Conservation (phyloP, 2,888 invertebrate genomes). For the Nudaria mundana region DNA sequence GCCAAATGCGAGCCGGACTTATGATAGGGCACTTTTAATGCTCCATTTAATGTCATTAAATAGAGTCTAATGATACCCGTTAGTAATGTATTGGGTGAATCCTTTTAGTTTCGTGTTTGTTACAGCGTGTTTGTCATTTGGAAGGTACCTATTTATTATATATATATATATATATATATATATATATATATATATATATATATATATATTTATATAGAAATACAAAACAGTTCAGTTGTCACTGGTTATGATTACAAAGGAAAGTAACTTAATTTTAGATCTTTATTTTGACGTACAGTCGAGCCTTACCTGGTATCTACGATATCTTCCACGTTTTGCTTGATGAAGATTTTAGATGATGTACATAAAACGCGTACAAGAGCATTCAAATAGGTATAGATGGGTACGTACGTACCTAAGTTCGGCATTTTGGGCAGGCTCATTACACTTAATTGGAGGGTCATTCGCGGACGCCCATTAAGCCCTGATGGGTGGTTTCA, state of each 20-base stretch:
- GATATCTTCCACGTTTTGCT: no score
- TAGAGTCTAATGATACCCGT: conserved; percentile 50
- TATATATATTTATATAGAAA: no score
- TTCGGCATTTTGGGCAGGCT: conserved; percentile 53
- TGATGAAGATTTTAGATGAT: no score
- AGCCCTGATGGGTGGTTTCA: conserved; percentile 59
- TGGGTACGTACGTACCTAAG: conserved; percentile 50
- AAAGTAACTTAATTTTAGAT: no score
- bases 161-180: no score
- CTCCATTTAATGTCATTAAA: conserved; percentile 56
- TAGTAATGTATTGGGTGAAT: conserved; percentile 46
- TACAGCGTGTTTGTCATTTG: background rate
- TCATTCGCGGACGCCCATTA: conserved; percentile 71
- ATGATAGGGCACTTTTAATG: conserved; percentile 70
- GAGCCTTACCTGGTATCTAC: no score
- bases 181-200: no score
- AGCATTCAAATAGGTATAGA: conserved; percentile 57
- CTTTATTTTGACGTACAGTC: no score
- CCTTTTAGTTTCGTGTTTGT: conserved; percentile 42
- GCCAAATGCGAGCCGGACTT: conserved; percentile 72
- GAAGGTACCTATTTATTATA: no score
- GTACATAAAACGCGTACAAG: no score
- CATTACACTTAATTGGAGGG: conserved; percentile 80
- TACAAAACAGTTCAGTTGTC: no score
- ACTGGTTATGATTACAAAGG: no score